Evolutionary conservation across 1,140 invertebrate species (phyloP).

Genomic region (Ptiloglossa arizonensis): DNA sequence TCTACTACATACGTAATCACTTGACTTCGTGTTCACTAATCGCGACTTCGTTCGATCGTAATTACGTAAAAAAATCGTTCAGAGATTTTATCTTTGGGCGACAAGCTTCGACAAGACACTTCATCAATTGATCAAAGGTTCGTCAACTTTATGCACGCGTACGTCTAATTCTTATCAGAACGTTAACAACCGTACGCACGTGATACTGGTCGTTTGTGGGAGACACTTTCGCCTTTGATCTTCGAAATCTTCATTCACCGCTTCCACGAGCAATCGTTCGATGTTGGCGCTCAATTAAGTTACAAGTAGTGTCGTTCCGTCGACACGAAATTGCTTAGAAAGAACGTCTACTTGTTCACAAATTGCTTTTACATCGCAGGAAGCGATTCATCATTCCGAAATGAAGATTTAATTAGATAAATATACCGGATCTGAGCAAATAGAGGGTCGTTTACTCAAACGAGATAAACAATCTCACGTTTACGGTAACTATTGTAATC

Average conservation of each 20-base stretch:
- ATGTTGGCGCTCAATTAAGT: background rate
- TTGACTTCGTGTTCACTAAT: background rate
- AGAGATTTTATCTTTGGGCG: background rate
- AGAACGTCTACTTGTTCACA: background rate
- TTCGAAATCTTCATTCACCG: background rate
- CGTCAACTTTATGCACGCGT: background rate
- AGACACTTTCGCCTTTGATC: background rate
- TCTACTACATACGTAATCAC: background rate
- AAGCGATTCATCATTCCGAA: constrained; percentile 7
- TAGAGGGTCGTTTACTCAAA: no score
- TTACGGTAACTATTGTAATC: no score
- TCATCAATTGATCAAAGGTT: background rate
- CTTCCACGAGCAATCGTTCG: no score
- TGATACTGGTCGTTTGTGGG: no score
- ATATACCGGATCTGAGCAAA: no score
- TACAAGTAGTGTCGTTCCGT: background rate
- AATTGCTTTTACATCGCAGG: background rate
- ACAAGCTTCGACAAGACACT: background rate
- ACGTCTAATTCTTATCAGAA: background rate
- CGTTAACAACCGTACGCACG: background rate
- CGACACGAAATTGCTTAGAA: background rate
- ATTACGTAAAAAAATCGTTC: background rate
- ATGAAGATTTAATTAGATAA: background rate
- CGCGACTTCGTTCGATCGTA: background rate
- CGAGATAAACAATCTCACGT: no score